These are phyloP conservation scores for Seira sanloemensis DNA, from an alignment of 2,888 invertebrate genomes.

Conservation along the genomic window DNA sequence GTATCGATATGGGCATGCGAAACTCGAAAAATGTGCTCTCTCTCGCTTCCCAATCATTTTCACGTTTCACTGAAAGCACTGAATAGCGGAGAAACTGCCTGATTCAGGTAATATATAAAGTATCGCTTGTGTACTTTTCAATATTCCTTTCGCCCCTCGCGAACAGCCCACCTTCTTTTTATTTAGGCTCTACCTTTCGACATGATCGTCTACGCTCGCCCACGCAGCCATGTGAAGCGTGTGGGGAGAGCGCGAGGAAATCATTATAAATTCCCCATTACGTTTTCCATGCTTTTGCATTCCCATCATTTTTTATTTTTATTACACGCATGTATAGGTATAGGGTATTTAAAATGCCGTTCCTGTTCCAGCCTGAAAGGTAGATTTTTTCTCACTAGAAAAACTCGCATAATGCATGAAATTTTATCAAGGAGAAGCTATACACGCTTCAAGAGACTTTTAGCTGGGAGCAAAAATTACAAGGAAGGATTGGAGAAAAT, in stretches of 20 bases:
- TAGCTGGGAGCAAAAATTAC: background rate
- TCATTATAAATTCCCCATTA: constrained; percentile 17
- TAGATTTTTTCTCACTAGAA: constrained; percentile 3
- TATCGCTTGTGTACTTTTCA: background rate
- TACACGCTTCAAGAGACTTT: constrained; percentile 26
- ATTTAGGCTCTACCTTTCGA: constrained; percentile 29
- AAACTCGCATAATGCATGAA: background rate
- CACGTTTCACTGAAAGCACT: background rate
- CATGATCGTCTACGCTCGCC: constrained; percentile 29
- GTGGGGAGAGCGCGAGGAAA: background rate
- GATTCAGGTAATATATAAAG: too few species aligned
- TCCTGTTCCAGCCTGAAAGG: too few species aligned
- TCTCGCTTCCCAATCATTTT: constrained; percentile 68
- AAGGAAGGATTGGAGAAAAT: constrained; percentile 20
- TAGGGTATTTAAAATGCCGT: background rate
- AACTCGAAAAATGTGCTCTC: constrained; percentile 24
- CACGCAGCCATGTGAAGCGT: background rate
- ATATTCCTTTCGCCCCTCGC: background rate
- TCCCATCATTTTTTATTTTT: constrained; percentile 33
- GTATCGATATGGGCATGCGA: constrained; percentile 73
- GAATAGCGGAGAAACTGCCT: background rate
- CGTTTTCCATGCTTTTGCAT: constrained; percentile 27
- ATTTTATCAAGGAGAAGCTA: constrained; percentile 12
- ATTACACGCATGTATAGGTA: constrained; percentile 11
- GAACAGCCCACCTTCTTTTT: background rate